Evolutionary conservation across 2,888 invertebrate genomes (phyloP), one percentile per base, ranked within the genome.

Genomic region (Ophioninae sp.): DNA sequence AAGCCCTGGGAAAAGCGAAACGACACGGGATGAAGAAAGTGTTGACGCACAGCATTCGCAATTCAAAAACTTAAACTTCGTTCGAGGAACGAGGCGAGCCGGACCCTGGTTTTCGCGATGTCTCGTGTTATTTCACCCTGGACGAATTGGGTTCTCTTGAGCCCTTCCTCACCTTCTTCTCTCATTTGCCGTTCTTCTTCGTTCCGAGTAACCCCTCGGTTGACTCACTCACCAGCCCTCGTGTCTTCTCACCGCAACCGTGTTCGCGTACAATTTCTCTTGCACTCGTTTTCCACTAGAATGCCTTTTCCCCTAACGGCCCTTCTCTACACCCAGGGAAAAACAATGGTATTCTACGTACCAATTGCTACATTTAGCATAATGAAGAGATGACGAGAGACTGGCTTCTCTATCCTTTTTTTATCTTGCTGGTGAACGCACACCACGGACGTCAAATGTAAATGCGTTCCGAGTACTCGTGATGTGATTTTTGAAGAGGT

Each of bases 281-380:
- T 78, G 44, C 76, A 81, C 81, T 76, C 75, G 75, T 78, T 83
- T 75, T 75, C 64, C 71, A 56, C 74, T 71, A 56, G 72, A 81
- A 81, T 81, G 81, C 67, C 69, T 76, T 80, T 78, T 85, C 80
- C 84, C 85, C 64, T 80, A 85, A 85, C 78, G 85, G 82, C 58
- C 84, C 63, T 85, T 84, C 72, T 75, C 83, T 67, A 81, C 75
- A 75, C 74, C 79, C 76, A 59, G 79, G 79, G 81, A 85, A 85
- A 86, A 86, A 86, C 86, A 82, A 83, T 82, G 82, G 79, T 83
- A 85, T 74, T 85, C 84, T 85, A 86, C 84, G 82, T 86, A 85
- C 84, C 84, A 85, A 85, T 85, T 85, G 85, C 81, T 81, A 75
- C 78, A 82, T 84, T 85, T 85, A 84, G 80, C 85, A 85, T 85